Conservation (phyloP, 2,113 vertebrate species). For the Anoura caudifer region DNA sequence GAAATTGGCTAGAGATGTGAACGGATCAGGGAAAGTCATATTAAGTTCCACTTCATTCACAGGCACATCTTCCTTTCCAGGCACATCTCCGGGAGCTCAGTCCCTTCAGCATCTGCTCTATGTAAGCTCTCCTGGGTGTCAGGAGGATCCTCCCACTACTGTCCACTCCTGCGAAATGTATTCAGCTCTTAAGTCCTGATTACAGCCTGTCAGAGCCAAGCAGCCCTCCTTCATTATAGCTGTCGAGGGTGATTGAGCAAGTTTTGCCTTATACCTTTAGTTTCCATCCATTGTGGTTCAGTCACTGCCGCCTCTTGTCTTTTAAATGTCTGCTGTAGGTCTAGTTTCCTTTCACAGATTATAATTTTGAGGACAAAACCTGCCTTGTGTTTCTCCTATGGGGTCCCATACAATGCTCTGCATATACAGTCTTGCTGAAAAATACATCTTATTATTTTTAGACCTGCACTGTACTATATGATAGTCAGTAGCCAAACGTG, state of each 20-base stretch:
- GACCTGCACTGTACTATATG: not conserved
- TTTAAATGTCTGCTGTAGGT: not conserved
- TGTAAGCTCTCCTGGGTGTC: not conserved
- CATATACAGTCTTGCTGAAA: not conserved
- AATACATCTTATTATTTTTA: not conserved
- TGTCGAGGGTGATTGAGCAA: not conserved
- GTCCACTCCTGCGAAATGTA: not conserved
- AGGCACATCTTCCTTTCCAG: not conserved
- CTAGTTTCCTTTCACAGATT: not conserved
- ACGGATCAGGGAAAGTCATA: not conserved
- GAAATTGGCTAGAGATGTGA: not conserved
- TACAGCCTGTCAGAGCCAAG: not conserved
- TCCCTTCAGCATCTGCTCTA: not conserved
- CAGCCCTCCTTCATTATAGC: not conserved
- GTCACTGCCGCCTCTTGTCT: not conserved
- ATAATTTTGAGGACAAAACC: not conserved
- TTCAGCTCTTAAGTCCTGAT: not conserved
- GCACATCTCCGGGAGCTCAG: not conserved
- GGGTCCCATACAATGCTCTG: not conserved
- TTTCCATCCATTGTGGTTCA: not conserved
- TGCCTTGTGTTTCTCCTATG: not conserved
- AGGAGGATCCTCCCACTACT: not conserved
- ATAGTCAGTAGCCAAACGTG: not conserved
- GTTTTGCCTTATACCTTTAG: not conserved
- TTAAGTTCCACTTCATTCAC: not conserved